Evolutionary conservation across 1,140 invertebrate species (phyloP), one percentile per base, ranked within the genome.

Genomic region (Oscheius sp.): DNA sequence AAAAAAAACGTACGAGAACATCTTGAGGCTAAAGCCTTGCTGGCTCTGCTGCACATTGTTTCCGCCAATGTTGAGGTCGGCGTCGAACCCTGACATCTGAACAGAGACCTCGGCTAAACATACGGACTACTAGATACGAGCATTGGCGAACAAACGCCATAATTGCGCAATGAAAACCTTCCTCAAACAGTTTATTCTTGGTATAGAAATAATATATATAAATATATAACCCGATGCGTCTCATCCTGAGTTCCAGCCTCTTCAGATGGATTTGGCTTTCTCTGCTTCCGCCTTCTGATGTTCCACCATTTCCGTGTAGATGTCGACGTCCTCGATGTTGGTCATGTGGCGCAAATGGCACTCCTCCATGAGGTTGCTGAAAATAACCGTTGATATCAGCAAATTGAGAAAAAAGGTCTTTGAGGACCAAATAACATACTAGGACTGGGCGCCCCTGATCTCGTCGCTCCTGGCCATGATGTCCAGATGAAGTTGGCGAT

Each of bases 1-100:
- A n/a, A n/a, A n/a, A n/a, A n/a, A n/a, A 29, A 29, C 20, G 15
- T 52, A 73, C 64, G 63, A 29, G 31, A 74, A 68, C 58, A 68
- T 59, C 29, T 65, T 46, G 3, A 68, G 64, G 26, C 72, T 74
- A 26, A 74, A 74, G 18, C 72, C 67, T 31, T 59, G 49, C 4
- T 26, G 7, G 7, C 28, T 7, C 23, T 55, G 49, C 4, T 13
- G 7, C 7, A 4, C 23, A 55, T 55, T 55, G n/a, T n/a, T n/a
- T 7, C 49, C 49, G 15, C 49, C 49, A 23, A 55, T 55, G 23
- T 55, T 55, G 4, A 55, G 49, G 49, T 55, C 49, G 7, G 7
- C 7, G 28, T 55, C 49, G 28, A 55, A 55, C 15, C 23, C 23
- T 23, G 49, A 55, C 49, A 55, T 55, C 49, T 55, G 35, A 59